Evolutionary conservation across 1,140 invertebrate species (phyloP).

Genomic region (Arion vulgaris): DNA sequence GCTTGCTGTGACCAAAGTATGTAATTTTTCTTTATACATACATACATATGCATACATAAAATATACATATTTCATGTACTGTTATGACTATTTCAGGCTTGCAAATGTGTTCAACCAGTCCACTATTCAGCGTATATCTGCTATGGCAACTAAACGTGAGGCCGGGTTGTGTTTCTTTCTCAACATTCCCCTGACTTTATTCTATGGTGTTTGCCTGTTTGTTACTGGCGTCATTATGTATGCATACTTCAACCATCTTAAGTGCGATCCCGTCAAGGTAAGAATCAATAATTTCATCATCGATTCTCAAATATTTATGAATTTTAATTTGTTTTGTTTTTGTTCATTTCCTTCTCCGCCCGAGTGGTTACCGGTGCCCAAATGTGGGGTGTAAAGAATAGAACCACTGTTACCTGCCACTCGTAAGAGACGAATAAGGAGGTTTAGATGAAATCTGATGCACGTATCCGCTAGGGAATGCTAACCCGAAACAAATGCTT

Average conservation of each 20-base stretch:
- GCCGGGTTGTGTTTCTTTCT: slow-evolving; percentile 42
- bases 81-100: slow-evolving; percentile 31
- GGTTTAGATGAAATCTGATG: no score
- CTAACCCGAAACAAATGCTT: no score
- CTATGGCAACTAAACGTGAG: slow-evolving; percentile 39
- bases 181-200: slow-evolving; percentile 6
- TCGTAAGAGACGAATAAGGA: no score
- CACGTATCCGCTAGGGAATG: no score
- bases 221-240: slow-evolving; percentile 21
- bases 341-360: slow-evolving; percentile 37
- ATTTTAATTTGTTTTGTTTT: slow-evolving; percentile 1
- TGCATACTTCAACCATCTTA: neutral
- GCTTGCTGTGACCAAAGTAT: no score
- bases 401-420: no score
- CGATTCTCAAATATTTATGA: no score
- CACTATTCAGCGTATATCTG: slow-evolving; percentile 45
- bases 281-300: no score
- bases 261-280: slow-evolving; percentile 37
- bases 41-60: no score
- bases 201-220: slow-evolving; percentile 4
- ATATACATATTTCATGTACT: neutral
- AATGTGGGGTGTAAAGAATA: no score
- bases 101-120: slow-evolving; percentile 50
- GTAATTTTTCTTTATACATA: no score
- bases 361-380: no score